These are phyloP conservation scores for Emydura subglobosa DNA, from an alignment of 2,113 vertebrate genomes.

Conservation along the genomic window DNA sequence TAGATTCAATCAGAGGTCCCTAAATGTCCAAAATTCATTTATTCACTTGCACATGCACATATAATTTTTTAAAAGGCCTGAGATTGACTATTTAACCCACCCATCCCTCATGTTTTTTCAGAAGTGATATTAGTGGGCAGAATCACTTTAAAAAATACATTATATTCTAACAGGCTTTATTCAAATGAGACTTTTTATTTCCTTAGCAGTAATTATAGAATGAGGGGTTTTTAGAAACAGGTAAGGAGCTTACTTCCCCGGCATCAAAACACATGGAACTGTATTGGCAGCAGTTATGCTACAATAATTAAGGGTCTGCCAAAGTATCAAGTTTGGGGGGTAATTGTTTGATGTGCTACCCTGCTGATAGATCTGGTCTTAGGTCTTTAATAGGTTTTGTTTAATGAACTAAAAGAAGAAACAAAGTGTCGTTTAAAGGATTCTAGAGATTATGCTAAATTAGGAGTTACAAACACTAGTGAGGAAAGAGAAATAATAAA, in stretches of 20 bases:
- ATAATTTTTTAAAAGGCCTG: not conserved
- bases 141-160: not conserved
- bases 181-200: not conserved
- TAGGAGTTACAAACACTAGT: not conserved
- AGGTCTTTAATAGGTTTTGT: not conserved
- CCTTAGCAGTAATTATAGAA: not conserved
- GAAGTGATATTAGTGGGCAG: not conserved
- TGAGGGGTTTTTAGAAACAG: not conserved
- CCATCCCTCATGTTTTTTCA: not conserved
- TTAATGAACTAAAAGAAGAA: slow-evolving; percentile 6
- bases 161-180: not conserved
- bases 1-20: not conserved
- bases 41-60: not conserved
- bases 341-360: not conserved
- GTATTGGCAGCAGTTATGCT: not conserved
- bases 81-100: not conserved
- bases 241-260: not conserved
- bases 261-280: not conserved
- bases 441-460: not conserved
- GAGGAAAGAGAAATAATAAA: not conserved
- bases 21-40: not conserved
- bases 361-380: not conserved
- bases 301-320: not conserved
- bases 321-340: not conserved
- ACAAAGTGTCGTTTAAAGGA: not conserved